These are phyloP conservation scores for Eurystomus glaucurus DNA, from an alignment of 2,797 vertebrate species.

Conservation along the genomic window DNA sequence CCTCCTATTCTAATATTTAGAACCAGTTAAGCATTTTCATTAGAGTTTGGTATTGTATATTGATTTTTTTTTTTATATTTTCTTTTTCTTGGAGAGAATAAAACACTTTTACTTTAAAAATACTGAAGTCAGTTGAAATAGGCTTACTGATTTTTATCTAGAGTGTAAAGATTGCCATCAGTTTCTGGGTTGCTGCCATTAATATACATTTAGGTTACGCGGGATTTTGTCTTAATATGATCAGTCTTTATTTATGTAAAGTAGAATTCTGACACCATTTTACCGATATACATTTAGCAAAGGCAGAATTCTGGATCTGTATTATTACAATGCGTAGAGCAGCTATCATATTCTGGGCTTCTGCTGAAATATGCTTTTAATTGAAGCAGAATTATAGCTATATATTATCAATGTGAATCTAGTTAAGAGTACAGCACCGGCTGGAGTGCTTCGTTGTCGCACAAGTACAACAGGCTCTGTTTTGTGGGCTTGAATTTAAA, in stretches of 20 bases:
- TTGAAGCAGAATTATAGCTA: slow-evolving; percentile 82
- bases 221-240: slow-evolving; percentile 81
- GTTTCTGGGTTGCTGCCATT: slow-evolving; percentile 62
- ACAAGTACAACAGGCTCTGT: not conserved
- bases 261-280: slow-evolving; percentile 78
- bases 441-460: slow-evolving; percentile 42
- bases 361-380: slow-evolving; percentile 86
- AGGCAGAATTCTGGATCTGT: slow-evolving; percentile 71
- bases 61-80: not conserved
- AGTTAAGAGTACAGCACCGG: slow-evolving; percentile 55
- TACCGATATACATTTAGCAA: slow-evolving; percentile 72
- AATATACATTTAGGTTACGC: slow-evolving; percentile 61
- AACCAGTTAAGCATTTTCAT: slow-evolving; percentile 23
- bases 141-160: slow-evolving; percentile 52
- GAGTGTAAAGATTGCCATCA: slow-evolving; percentile 3
- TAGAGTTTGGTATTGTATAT: not conserved
- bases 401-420: slow-evolving; percentile 78
- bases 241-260: slow-evolving; percentile 84
- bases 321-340: slow-evolving; percentile 82
- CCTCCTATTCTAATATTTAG: slow-evolving; percentile 24
- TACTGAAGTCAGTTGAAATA: slow-evolving; percentile 28
- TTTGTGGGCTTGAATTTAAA: slow-evolving; percentile 48
- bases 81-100: slow-evolving; percentile 20
- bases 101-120: slow-evolving; percentile 39
- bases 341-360: slow-evolving; percentile 75